Percentiles rank a stretch among this genome's conserved stretches.
Conservation (phyloP, 2,113 vertebrate genomes). For the Condylura cristata region DNA sequence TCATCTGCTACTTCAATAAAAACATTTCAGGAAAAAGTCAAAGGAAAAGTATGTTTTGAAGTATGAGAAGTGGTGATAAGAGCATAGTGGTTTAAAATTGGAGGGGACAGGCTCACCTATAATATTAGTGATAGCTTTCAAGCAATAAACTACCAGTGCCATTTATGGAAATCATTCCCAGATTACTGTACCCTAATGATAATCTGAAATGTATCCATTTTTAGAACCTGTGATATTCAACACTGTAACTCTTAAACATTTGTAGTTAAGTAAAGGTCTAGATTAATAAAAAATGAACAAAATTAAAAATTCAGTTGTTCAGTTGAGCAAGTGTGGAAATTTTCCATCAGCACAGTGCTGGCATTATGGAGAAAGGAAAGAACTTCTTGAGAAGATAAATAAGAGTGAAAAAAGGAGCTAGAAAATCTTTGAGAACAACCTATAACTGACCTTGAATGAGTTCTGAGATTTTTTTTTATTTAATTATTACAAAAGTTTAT, state of each 20-base stretch:
- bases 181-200: neutral
- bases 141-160: neutral
- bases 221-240: neutral
- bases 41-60: neutral
- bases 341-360: neutral
- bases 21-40: neutral
- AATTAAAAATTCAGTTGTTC: neutral
- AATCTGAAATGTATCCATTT: neutral
- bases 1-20: neutral
- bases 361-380: neutral
- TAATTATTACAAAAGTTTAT: too few species aligned
- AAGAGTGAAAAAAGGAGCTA: neutral
- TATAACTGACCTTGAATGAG: neutral
- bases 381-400: neutral
- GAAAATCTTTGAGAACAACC: neutral
- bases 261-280: neutral
- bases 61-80: neutral
- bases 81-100: neutral
- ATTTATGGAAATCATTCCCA: neutral
- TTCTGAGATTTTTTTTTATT: neutral
- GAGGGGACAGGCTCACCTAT: neutral
- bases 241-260: neutral
- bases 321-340: neutral
- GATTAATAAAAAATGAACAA: neutral
- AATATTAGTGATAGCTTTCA: neutral